Conservation (phyloP, 2,797 vertebrate species). For the Champsocephalus esox region DNA sequence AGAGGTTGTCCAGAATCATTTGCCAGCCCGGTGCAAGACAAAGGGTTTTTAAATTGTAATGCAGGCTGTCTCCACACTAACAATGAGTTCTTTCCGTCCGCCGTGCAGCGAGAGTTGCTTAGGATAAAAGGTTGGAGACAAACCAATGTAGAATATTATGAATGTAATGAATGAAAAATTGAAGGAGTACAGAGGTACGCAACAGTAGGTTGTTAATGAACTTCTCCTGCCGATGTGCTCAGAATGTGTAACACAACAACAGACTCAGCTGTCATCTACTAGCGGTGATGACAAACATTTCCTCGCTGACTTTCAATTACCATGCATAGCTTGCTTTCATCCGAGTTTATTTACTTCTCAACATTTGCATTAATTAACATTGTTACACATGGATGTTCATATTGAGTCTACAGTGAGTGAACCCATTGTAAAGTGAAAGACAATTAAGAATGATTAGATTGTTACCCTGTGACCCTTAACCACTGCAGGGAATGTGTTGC, state of each 20-base stretch:
- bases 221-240: constrained; percentile 64
- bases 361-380: constrained; percentile 53
- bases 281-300: constrained; percentile 45
- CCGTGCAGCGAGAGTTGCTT: constrained; percentile 63
- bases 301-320: constrained; percentile 39
- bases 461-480: constrained; percentile 31
- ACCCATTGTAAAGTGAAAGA: constrained; percentile 9
- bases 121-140: constrained; percentile 74
- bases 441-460: constrained; percentile 25
- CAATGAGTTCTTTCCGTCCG: constrained; percentile 82
- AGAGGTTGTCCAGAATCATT: constrained; percentile 85
- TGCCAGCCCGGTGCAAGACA: constrained; percentile 77
- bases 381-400: constrained; percentile 10
- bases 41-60: constrained; percentile 84
- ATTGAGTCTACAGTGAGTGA: constrained; percentile 1
- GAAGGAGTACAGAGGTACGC: constrained; percentile 64
- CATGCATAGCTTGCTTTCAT: constrained; percentile 39
- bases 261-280: constrained; percentile 46
- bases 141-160: constrained; percentile 81
- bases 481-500: constrained; percentile 30
- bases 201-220: constrained; percentile 75
- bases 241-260: constrained; percentile 53
- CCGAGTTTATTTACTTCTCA: constrained; percentile 44
- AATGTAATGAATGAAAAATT: constrained; percentile 80
- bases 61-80: constrained; percentile 70